These are phyloP conservation scores for Pseudochromis fuscus DNA, from an alignment of 2,797 vertebrate genomes.

Conservation along the genomic window DNA sequence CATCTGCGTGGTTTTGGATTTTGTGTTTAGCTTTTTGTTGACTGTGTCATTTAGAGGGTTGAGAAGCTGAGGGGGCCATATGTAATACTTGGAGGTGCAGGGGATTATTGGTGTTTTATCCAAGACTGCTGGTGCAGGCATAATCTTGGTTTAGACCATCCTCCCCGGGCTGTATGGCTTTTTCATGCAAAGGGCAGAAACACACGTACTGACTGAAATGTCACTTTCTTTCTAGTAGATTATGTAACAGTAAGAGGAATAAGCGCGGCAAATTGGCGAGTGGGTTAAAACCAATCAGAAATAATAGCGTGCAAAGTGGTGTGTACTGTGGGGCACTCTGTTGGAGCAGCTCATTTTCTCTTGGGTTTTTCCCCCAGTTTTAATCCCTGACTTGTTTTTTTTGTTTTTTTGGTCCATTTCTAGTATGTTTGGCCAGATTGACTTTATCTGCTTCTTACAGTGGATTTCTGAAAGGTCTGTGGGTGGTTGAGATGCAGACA, in stretches of 20 bases:
- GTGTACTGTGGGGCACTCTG: background rate
- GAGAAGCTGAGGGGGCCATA: background rate
- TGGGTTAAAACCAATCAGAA: slow-evolving; percentile 16
- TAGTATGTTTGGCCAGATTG: background rate
- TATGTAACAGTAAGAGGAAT: slow-evolving; percentile 28
- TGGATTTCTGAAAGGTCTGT: slow-evolving; percentile 6
- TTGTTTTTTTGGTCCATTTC: background rate
- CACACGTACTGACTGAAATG: slow-evolving; percentile 27
- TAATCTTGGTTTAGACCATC: slow-evolving; percentile 44
- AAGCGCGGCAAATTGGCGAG: background rate
- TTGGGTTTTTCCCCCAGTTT: background rate
- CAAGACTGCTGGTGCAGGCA: slow-evolving; percentile 31
- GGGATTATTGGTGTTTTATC: slow-evolving; percentile 55
- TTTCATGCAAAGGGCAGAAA: slow-evolving; percentile 44
- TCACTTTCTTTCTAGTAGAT: slow-evolving; percentile 23
- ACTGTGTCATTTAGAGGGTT: slow-evolving; percentile 33
- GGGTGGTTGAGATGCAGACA: background rate
- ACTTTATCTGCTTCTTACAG: background rate
- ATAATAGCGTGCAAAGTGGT: background rate
- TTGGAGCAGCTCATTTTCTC: background rate
- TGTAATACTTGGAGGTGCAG: slow-evolving; percentile 37
- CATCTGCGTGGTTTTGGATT: slow-evolving; percentile 31
- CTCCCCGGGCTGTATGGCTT: slow-evolving; percentile 15
- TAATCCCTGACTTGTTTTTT: background rate
- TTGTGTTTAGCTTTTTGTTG: slow-evolving; percentile 42